A percentile compares a stretch with the other conserved stretches of the same genome.
phyloP scores from a whole-genome alignment of 2,113 vertebrate species.

The Toxostoma redivivum region DNA sequence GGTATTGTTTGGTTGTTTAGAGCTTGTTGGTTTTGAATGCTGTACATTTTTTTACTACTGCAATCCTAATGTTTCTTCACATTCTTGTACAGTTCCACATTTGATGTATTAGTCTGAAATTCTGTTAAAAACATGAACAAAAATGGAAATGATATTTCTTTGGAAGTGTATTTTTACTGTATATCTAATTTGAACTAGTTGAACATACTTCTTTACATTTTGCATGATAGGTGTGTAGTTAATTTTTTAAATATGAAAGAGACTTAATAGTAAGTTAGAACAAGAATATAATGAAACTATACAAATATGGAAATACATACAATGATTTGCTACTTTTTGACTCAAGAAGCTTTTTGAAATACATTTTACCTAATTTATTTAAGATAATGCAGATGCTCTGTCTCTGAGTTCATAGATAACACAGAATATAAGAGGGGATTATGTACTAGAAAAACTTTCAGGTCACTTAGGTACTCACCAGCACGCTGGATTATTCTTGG shows the following conservation, averaged over 20 bases:
- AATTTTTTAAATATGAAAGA: constrained; percentile 64
- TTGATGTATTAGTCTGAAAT: constrained; percentile 76
- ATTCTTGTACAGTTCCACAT: constrained; percentile 74
- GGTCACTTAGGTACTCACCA: background rate
- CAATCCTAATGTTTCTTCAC: constrained; percentile 68
- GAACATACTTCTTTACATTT: constrained; percentile 65
- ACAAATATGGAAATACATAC: constrained; percentile 67
- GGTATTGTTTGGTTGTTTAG: constrained; percentile 68
- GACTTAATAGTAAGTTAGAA: constrained; percentile 60
- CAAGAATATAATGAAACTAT: constrained; percentile 62
- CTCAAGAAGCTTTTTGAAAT: constrained; percentile 65
- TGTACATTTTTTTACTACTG: constrained; percentile 75
- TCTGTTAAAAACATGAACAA: constrained; percentile 77
- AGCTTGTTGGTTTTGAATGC: constrained; percentile 69
- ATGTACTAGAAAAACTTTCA: background rate
- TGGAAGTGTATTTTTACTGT: constrained; percentile 70
- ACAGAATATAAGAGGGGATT: background rate
- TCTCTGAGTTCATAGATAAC: background rate
- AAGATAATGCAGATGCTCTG: constrained; percentile 32
- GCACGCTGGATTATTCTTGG: background rate
- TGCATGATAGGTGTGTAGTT: constrained; percentile 69
- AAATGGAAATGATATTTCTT: constrained; percentile 71
- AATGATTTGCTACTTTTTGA: constrained; percentile 65
- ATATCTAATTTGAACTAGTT: constrained; percentile 63
- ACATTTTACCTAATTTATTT: constrained; percentile 56